These are phyloP conservation scores for Pandemis heparana DNA, from an alignment of 2,888 invertebrate genomes.

Conservation along the genomic window DNA sequence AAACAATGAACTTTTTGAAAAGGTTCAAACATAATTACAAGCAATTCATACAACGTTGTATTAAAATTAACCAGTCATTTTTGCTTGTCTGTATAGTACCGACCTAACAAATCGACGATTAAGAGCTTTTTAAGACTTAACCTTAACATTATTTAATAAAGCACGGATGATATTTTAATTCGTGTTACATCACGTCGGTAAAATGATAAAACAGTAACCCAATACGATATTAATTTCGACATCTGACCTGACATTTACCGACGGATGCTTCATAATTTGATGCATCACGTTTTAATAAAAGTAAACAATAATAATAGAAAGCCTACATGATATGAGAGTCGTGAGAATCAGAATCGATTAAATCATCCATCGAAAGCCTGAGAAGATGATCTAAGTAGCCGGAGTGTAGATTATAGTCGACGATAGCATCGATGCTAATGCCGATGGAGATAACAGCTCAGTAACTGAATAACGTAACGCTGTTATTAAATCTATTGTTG, in stretches of 20 bases:
- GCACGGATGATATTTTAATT: conserved; percentile 21
- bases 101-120: too few species aligned
- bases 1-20: too few species aligned
- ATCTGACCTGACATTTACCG: conserved; percentile 34
- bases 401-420: conserved; percentile 57
- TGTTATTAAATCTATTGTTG: conserved; percentile 52
- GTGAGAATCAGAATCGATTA: conserved; percentile 47
- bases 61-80: too few species aligned
- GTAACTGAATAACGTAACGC: conserved; percentile 63
- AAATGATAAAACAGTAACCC: conserved; percentile 13
- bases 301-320: conserved; percentile 40
- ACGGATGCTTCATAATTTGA: conserved; percentile 29
- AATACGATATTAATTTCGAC: conserved; percentile 29
- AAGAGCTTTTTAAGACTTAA: not conserved
- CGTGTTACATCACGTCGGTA: conserved; percentile 19
- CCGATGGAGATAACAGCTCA: conserved; percentile 58
- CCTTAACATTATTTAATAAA: not conserved
- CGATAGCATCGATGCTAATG: conserved; percentile 59
- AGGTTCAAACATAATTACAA: too few species aligned
- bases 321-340: conserved; percentile 37
- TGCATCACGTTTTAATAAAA: conserved; percentile 36
- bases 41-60: too few species aligned
- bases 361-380: conserved; percentile 52
- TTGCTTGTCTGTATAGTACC: too few species aligned
- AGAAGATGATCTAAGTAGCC: conserved; percentile 58